phyloP scores from a whole-genome alignment of 2,888 invertebrate species.

The Ypsolopha sequella region DNA sequence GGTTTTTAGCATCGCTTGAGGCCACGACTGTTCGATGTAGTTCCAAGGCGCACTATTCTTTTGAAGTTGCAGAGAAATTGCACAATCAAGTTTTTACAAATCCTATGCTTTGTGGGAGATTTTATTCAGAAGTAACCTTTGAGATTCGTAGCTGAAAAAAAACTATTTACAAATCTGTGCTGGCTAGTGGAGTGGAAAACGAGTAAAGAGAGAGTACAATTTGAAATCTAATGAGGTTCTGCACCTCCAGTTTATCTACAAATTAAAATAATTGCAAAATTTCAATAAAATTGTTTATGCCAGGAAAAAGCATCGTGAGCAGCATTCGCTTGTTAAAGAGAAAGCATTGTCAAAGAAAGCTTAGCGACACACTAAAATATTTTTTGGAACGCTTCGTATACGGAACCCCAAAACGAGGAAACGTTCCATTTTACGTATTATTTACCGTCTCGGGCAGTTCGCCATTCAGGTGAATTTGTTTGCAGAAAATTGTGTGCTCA shows the following conservation, averaged over 20 bases:
- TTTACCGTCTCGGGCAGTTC: conserved; percentile 5
- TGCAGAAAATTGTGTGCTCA: not conserved
- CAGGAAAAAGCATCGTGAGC: too few relatives aligned
- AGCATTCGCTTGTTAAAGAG: too few relatives aligned
- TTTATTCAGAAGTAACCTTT: not conserved
- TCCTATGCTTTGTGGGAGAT: not conserved
- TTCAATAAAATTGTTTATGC: too few relatives aligned
- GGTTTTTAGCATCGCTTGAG: not conserved
- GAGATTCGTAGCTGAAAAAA: not conserved
- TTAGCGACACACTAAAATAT: too few relatives aligned
- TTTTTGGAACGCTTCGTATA: too few relatives aligned
- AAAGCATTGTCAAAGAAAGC: too few relatives aligned
- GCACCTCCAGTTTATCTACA: too few relatives aligned
- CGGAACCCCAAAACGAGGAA: too few relatives aligned
- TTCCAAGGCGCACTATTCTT: not conserved
- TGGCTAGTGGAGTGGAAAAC: not conserved
- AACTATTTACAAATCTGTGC: not conserved
- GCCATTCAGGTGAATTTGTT: conserved; percentile 3
- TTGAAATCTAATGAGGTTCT: too few relatives aligned
- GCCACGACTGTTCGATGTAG: conserved; percentile 1
- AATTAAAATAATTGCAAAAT: too few relatives aligned
- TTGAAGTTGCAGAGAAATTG: not conserved
- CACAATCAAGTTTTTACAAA: not conserved
- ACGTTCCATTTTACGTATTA: conserved; percentile 11
- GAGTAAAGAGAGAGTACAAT: too few relatives aligned